Base-by-base conservation (phyloP, 2,797 vertebrate species). In the Fratercula arctica region DNA sequence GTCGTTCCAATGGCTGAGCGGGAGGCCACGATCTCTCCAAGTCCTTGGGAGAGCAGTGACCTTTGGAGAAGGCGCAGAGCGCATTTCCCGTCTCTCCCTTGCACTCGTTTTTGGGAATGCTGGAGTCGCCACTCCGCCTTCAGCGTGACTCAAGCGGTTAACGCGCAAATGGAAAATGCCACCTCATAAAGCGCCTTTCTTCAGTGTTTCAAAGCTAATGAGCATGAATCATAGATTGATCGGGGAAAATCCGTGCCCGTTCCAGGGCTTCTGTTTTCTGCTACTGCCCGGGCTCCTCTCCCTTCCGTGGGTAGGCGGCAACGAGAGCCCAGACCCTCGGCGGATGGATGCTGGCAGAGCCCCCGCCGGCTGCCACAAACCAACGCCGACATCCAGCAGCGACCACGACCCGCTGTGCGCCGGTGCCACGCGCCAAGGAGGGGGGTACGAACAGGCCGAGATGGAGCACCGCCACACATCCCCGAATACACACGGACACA, bases 171-270 rank as follows among this genome's bases (percentile, higher is more conserved):
- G 94, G 93, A 97, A 97, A 97, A 97, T 59, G 85, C 69, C 93
- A 95, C 85, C 84, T 91, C 81, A 97, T 85, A 97, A 97, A 95
- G 92, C 67, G 28, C 53, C 74, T 95, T 97, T 97, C 96, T 97
- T 95, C 83, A 83, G 17, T 2, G 5, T 87, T 95, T 96, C 84
- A 90, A 75, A 81, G 87, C 84, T 73, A 93, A 95, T n/a, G 75
- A 91, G 89, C 83, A 85, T 95, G 95, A 97, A 83, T 97, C 93
- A 96, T 14, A 50, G 85, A 78, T 10, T n/a, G 91, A 77, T 26
- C 85, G 87, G 90, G 90, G 90, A 83, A 97, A 97, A 88, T 87
- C 76, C 73, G 85, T 14, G 51, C 83, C 53, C 45, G 2, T 84
- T 91, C 75, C 95, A 96, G 87, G 1, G 9, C 84, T 80, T 73